A percentile compares a stretch with the other conserved stretches of the same genome.
phyloP scores from a whole-genome alignment of 2,888 invertebrate species.

The Cataglyphis livida region DNA sequence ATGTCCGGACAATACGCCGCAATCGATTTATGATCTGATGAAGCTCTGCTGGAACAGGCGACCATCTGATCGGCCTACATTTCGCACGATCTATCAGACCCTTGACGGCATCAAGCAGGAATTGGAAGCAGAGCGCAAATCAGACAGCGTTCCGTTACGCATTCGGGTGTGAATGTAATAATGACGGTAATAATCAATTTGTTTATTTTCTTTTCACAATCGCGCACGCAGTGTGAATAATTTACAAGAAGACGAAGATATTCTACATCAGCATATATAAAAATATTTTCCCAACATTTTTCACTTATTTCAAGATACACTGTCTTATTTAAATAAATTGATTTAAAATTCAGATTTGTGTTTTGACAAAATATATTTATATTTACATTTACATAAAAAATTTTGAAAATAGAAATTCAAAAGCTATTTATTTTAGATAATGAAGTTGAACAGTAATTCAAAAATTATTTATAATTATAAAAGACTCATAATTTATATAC shows the following conservation, averaged over 20 bases:
- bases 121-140: conserved; percentile 82
- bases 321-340: neutral
- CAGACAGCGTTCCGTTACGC: conserved; percentile 81
- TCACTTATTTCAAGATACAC: neutral
- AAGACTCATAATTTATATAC: too few relatives aligned
- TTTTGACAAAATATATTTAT: neutral
- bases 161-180: conserved; percentile 79
- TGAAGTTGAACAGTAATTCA: too few relatives aligned
- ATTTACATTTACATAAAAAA: neutral
- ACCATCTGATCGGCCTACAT: conserved; percentile 94
- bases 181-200: conserved; percentile 13
- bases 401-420: neutral
- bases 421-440: too few relatives aligned
- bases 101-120: conserved; percentile 89
- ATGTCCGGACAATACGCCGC: conserved; percentile 96
- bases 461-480: too few relatives aligned
- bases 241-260: neutral
- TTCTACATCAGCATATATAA: neutral
- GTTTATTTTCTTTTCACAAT: neutral
- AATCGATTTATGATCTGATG: conserved; percentile 96
- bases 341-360: neutral
- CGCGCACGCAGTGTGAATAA: neutral
- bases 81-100: conserved; percentile 93
- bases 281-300: neutral
- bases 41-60: conserved; percentile 96